A percentile compares a stretch with the other conserved stretches of the same genome.
Conservation (phyloP, 2,888 invertebrate species). For the Agrypnus murinus region DNA sequence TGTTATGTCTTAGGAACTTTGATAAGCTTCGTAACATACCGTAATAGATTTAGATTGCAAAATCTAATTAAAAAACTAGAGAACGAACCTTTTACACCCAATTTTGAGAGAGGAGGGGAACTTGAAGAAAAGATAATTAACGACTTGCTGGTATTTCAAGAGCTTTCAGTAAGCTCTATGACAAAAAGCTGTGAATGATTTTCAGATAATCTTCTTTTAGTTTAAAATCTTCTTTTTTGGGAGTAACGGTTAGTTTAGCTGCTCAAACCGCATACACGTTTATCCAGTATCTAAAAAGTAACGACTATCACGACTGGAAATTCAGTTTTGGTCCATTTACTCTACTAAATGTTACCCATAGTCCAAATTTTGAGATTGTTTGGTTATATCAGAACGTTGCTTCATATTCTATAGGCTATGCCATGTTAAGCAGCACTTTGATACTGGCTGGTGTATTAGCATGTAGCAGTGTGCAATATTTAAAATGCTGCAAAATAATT, state of each 20-base stretch:
- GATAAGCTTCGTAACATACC: no score
- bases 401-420: background rate
- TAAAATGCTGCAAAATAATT: constrained; percentile 3
- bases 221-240: background rate
- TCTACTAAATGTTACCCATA: background rate
- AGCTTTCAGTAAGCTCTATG: background rate
- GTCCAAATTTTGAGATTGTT: no score
- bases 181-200: background rate
- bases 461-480: background rate
- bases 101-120: background rate
- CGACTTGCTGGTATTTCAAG: no score
- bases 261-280: no score
- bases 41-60: background rate
- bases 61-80: background rate
- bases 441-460: background rate
- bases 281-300: background rate
- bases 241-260: no score
- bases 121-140: background rate
- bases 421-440: background rate
- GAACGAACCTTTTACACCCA: background rate
- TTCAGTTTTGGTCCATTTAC: background rate
- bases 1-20: no score
- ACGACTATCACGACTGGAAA: no score
- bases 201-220: background rate
- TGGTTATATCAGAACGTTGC: background rate